These are phyloP conservation scores for Drosophila trichaetosa DNA, from an alignment of 2,888 invertebrate genomes.

Conservation along the genomic window DNA sequence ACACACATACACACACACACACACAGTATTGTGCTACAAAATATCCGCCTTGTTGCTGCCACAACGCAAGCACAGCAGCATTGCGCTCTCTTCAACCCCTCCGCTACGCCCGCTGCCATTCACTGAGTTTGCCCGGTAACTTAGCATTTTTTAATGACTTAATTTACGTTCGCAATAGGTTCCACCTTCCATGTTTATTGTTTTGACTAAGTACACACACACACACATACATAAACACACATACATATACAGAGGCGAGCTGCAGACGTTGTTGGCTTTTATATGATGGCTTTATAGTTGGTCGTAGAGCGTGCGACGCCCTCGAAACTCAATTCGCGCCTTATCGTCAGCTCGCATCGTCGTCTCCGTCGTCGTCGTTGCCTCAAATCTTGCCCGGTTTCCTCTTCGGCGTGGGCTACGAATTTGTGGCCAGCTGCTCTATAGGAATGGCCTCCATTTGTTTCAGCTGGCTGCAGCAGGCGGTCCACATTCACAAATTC, in stretches of 20 bases:
- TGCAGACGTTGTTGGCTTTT: slow-evolving; percentile 36
- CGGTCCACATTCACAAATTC: slow-evolving; percentile 49
- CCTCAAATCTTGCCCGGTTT: slow-evolving; percentile 66
- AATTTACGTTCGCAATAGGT: slow-evolving; percentile 84
- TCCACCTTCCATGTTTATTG: slow-evolving; percentile 83
- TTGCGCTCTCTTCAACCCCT: not conserved
- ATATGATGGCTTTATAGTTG: slow-evolving; percentile 68
- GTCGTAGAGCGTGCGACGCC: slow-evolving; percentile 75
- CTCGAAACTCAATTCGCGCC: slow-evolving; percentile 72
- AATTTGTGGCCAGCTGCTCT: slow-evolving; percentile 61
- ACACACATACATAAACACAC: slow-evolving; percentile 22
- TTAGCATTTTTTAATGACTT: slow-evolving; percentile 84
- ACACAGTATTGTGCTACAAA: slow-evolving; percentile 47
- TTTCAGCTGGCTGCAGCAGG: slow-evolving; percentile 50
- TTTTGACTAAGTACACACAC: slow-evolving; percentile 74
- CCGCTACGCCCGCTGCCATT: slow-evolving; percentile 19
- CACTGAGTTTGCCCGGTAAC: slow-evolving; percentile 50
- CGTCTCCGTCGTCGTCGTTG: slow-evolving; percentile 38
- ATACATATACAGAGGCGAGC: slow-evolving; percentile 3
- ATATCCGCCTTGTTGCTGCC: slow-evolving; percentile 55
- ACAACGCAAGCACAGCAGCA: slow-evolving; percentile 39
- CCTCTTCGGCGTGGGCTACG: slow-evolving; percentile 69
- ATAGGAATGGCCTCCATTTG: slow-evolving; percentile 59
- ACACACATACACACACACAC: slow-evolving; percentile 22
- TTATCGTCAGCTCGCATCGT: slow-evolving; percentile 69